Conservation (phyloP, 92 coral and sea anemone species). For the Siderastrea radians region DNA sequence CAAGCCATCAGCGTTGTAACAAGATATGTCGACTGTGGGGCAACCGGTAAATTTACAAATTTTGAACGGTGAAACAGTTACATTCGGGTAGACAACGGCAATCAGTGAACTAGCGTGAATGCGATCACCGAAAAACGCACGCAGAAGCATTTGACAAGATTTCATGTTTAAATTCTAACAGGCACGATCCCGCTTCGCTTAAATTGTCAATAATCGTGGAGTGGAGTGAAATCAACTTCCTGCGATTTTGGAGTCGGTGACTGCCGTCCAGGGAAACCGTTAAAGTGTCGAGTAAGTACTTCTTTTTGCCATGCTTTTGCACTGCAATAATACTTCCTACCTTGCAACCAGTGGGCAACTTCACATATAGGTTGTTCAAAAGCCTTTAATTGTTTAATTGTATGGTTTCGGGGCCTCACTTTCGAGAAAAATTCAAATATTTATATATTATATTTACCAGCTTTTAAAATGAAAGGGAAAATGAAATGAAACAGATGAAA, state of each 20-base stretch:
- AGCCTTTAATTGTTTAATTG: not conserved
- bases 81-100: not conserved
- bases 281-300: not conserved
- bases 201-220: not conserved
- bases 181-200: not conserved
- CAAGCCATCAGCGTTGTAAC: constrained; percentile 24
- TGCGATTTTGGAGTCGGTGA: not conserved
- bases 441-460: too few relatives aligned
- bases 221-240: not conserved
- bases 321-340: not conserved
- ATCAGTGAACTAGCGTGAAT: not conserved
- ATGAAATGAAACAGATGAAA: too few relatives aligned
- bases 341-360: not conserved
- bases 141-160: not conserved
- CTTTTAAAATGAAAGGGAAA: too few relatives aligned
- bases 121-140: not conserved
- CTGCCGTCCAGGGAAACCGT: not conserved
- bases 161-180: not conserved
- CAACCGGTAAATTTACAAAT: constrained; percentile 14
- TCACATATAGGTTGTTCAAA: not conserved
- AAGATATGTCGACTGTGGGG: not conserved
- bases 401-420: too few relatives aligned
- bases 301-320: not conserved
- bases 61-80: not conserved
- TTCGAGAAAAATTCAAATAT: too few relatives aligned